A percentile compares a stretch with the other conserved stretches of the same genome.
These are phyloP conservation scores for Labrus mixtus DNA, from an alignment of 2,113 vertebrate species.

Conservation along the genomic window DNA sequence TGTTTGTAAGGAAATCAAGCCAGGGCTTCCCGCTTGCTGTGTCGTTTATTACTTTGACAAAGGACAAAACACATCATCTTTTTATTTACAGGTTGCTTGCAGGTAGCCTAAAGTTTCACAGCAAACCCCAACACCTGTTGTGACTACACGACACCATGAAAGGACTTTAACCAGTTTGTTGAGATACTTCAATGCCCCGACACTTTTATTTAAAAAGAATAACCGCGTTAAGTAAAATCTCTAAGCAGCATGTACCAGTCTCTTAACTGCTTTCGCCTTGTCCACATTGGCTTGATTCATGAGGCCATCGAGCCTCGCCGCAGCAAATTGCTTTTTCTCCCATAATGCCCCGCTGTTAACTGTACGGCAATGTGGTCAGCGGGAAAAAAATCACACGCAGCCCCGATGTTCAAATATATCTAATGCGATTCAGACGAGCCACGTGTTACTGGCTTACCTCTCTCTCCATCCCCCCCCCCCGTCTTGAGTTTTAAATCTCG, in stretches of 20 bases:
- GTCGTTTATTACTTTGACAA: not conserved
- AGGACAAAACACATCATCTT: not conserved
- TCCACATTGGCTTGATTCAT: constrained; percentile 73
- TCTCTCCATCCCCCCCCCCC: not conserved
- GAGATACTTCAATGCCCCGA: constrained; percentile 18
- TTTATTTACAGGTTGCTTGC: not conserved
- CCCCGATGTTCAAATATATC: constrained; percentile 67
- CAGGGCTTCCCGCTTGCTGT: not conserved
- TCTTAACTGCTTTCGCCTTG: constrained; percentile 62
- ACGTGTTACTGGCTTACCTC: constrained; percentile 25
- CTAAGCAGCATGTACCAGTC: constrained; percentile 50
- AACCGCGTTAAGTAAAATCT: constrained; percentile 66
- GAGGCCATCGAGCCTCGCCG: constrained; percentile 74
- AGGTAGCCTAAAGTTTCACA: not conserved
- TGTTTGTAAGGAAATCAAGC: constrained; percentile 22
- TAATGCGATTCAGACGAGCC: constrained; percentile 56
- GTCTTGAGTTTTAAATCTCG: constrained; percentile 45
- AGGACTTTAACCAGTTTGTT: constrained; percentile 34
- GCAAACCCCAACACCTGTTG: not conserved
- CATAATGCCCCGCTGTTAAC: constrained; percentile 69
- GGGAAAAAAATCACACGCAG: constrained; percentile 50
- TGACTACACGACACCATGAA: not conserved
- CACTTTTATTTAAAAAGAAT: constrained; percentile 16
- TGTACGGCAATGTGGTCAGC: constrained; percentile 65
- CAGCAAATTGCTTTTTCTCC: constrained; percentile 76